Conservation (phyloP, 2,888 invertebrate species). For the Mesoligia furuncula region DNA sequence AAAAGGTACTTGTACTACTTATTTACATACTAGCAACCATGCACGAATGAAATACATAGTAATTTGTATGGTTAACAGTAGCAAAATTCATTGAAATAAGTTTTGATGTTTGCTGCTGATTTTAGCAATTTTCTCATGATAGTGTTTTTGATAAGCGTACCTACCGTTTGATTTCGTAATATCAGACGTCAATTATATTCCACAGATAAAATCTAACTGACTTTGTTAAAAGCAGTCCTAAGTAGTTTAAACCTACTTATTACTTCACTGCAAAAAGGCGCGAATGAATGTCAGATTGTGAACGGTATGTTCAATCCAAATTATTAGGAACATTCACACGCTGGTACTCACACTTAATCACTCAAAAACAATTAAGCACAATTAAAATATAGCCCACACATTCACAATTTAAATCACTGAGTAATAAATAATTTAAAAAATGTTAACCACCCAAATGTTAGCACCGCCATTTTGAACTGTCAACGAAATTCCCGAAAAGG, state of each 20-base stretch:
- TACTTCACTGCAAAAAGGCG: not conserved
- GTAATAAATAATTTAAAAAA: conserved; percentile 51
- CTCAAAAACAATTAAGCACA: conserved; percentile 38
- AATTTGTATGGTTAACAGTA: conserved; percentile 17
- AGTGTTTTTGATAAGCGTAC: not conserved
- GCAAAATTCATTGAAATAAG: not conserved
- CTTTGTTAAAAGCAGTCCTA: no score
- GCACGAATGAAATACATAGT: conserved; percentile 24
- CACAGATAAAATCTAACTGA: no score
- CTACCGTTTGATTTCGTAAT: not conserved
- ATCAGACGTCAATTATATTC: no score
- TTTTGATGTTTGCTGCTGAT: conserved; percentile 7
- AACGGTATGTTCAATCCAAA: not conserved
- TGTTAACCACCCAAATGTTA: conserved; percentile 30
- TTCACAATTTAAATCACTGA: conserved; percentile 31
- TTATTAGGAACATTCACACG: conserved; percentile 15
- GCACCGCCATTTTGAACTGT: conserved; percentile 55
- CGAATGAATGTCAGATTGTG: not conserved
- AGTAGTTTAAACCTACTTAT: no score
- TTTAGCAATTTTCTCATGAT: conserved; percentile 15
- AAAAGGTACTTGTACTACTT: conserved; percentile 10
- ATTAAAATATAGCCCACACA: conserved; percentile 37
- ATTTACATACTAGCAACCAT: conserved; percentile 12
- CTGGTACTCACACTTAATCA: not conserved
- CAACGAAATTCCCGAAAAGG: conserved; percentile 50